phyloP scores from a whole-genome alignment of 2,888 invertebrate genomes.

The Eupithecia centaureata region DNA sequence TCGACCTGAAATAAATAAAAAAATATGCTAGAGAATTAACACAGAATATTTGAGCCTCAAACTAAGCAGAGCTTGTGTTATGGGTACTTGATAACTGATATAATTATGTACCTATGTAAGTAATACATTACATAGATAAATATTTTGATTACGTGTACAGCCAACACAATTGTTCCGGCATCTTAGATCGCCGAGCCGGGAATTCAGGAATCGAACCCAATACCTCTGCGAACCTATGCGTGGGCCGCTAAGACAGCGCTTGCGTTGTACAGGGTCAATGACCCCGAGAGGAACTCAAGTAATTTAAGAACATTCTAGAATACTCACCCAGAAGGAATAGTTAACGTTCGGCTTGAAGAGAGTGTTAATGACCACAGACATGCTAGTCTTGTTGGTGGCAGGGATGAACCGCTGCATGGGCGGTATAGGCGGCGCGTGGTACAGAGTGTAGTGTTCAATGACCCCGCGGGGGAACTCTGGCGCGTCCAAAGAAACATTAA shows the following conservation, averaged over 20 bases:
- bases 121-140: too few relatives aligned
- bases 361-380: conserved; percentile 80
- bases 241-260: conserved; percentile 87
- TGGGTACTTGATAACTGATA: neutral
- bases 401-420: conserved; percentile 73
- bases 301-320: neutral
- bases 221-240: conserved; percentile 64
- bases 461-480: conserved; percentile 83
- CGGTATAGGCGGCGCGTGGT: conserved; percentile 87
- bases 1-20: conserved; percentile 77
- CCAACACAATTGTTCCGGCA: too few relatives aligned
- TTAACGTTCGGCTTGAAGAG: conserved; percentile 81
- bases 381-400: conserved; percentile 60
- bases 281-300: conserved; percentile 82
- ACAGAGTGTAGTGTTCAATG: conserved; percentile 85
- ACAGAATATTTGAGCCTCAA: neutral
- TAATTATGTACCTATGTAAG: too few relatives aligned
- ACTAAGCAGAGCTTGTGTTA: neutral
- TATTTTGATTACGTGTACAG: too few relatives aligned
- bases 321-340: conserved; percentile 89
- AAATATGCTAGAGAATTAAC: neutral
- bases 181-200: too few relatives aligned
- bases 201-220: too few relatives aligned
- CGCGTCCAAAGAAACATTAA: conserved; percentile 42
- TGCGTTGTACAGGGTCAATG: conserved; percentile 85